Conservation (phyloP, 2,797 vertebrate species). For the Thamnophis elegans region DNA sequence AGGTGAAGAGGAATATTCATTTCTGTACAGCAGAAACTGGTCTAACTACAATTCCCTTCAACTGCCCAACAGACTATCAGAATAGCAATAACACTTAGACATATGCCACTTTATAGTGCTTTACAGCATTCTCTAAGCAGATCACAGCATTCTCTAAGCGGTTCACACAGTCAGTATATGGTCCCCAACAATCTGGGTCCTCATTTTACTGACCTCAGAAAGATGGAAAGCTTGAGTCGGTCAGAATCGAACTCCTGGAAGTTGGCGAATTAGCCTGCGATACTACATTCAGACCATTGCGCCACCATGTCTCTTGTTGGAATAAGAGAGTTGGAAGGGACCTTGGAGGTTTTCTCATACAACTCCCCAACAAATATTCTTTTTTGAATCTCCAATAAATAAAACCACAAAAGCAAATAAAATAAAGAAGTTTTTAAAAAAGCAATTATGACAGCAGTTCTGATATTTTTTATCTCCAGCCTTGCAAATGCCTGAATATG, state of each 20-base stretch:
- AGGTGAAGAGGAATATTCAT: background rate
- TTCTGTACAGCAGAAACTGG: background rate
- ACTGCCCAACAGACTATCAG: background rate
- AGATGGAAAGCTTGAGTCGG: background rate
- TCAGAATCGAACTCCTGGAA: background rate
- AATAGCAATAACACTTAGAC: background rate
- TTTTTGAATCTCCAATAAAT: background rate
- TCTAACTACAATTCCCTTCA: background rate
- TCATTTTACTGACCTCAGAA: background rate
- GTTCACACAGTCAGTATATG: background rate
- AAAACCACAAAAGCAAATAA: background rate
- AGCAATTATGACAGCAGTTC: background rate
- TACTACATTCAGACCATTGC: background rate
- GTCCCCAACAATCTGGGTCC: background rate
- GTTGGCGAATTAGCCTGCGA: background rate
- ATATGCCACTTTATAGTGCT: background rate
- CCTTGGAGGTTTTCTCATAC: background rate
- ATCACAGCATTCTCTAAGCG: background rate
- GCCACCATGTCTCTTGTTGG: background rate
- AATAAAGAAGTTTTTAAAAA: background rate
- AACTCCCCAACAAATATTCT: background rate
- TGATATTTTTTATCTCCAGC: background rate
- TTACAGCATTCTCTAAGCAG: background rate
- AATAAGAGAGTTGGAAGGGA: background rate
- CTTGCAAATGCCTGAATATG: background rate